Percentiles rank a stretch among this genome's conserved stretches.
Evolutionary conservation across 2,797 vertebrate genomes (phyloP).

Genomic region (Galaxias olidus): DNA sequence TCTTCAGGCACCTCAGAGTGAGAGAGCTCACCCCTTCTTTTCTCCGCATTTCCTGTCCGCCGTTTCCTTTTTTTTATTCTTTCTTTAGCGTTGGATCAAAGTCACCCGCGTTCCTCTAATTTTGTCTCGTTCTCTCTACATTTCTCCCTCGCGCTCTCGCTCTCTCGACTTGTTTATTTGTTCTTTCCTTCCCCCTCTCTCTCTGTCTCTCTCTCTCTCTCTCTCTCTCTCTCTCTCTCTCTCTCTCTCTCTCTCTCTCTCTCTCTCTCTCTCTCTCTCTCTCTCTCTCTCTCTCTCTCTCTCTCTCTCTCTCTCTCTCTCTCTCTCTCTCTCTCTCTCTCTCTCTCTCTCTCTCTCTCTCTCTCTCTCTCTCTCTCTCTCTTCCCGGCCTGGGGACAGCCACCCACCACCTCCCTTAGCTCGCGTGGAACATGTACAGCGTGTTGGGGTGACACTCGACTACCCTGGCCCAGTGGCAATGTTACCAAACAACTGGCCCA

Average conservation of each 20-base stretch:
- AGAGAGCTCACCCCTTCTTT: too few relatives aligned
- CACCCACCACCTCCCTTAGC: constrained; percentile 9
- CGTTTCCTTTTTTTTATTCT: too few relatives aligned
- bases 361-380: neutral
- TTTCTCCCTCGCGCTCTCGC: neutral
- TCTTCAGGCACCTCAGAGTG: too few relatives aligned
- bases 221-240: constrained; percentile 1
- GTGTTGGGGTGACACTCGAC: neutral
- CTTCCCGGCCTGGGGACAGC: constrained; percentile 21
- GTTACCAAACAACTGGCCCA: neutral
- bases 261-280: constrained; percentile 1
- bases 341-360: constrained; percentile 10
- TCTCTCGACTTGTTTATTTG: neutral
- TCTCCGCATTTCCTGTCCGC: too few relatives aligned
- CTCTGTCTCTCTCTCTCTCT: constrained; percentile 31
- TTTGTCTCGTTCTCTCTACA: neutral
- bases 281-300: constrained; percentile 8
- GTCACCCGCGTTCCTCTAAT: too few relatives aligned
- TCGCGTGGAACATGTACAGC: neutral
- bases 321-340: constrained; percentile 2
- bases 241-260: neutral
- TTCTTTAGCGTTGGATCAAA: too few relatives aligned
- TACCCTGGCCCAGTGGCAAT: neutral
- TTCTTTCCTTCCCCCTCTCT: neutral
- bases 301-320: neutral